Base-by-base conservation (phyloP, 2,797 vertebrate genomes). In the Gadopsis bispinosus region DNA sequence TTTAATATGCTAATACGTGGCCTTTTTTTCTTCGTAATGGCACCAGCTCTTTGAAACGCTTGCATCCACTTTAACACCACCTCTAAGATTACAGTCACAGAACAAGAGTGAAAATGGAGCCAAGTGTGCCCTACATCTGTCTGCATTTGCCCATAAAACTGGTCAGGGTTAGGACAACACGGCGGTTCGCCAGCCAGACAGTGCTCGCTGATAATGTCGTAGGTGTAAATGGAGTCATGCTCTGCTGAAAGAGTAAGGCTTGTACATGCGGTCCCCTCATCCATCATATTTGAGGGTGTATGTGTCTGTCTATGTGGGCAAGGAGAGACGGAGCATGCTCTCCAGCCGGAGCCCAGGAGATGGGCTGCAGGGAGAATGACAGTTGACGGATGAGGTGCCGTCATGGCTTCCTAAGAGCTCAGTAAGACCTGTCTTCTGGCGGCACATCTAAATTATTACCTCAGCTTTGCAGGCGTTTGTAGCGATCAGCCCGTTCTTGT, bases 361-460 rank as follows among this genome's bases (percentile, higher is more conserved):
- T 88, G 89, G 83, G 86, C 87, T 91, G 92, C 91, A 84, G 87
- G 87, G 75, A 83, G 76, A 89, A 76, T 88, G 92, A 91, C 88
- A 92, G 85, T 90, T 94, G 94, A 95, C 91, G 79, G 90, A 95
- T 95, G 93, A 93, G 90, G 84, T 92, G 91, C 91, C 83, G 91
- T 92, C 89, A 90, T 88, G 91, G 89, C 87, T 92, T 94, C 91
- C 92, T 92, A 89, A 91, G 88, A 94, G 92, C 92, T 91, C 92
- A 90, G 91, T 93, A 84, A 86, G 91, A 93, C 88, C 92, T 92
- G 91, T 94, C 93, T 86, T 77, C 83, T 89, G 87, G 84, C 87
- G 67, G 86, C 90, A 84, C 45, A 69, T 94, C 94, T 94, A 94
- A 95, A 95, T 95, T 94, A 95, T 94, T 92, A 94, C 87, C 81